These are phyloP conservation scores for Heliothis peltigera DNA, from an alignment of 2,888 invertebrate species.

Conservation along the genomic window DNA sequence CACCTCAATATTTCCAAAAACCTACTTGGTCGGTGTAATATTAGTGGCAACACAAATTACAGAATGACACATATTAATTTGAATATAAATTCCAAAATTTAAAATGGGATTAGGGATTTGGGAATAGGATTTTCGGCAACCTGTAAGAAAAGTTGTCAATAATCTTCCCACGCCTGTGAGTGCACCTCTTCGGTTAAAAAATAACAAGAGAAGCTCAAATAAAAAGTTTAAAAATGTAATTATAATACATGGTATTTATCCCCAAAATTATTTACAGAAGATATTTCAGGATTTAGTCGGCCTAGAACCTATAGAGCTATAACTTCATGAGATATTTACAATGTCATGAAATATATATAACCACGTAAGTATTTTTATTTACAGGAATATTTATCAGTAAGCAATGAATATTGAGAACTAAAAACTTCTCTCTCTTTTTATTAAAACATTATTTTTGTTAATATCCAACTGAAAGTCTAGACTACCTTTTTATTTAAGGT, in stretches of 20 bases:
- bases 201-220: constrained; percentile 69
- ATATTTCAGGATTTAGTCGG: constrained; percentile 4
- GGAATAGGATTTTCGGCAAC: constrained; percentile 76
- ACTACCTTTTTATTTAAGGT: too few species aligned
- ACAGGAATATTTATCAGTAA: background rate
- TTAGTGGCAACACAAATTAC: constrained; percentile 45
- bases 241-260: constrained; percentile 14
- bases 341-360: too few species aligned
- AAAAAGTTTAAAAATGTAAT: constrained; percentile 58
- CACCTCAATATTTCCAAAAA: too few species aligned
- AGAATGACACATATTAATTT: constrained; percentile 56
- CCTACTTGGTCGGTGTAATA: too few species aligned
- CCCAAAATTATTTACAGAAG: constrained; percentile 32
- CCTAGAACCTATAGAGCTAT: background rate
- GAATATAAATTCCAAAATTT: constrained; percentile 48
- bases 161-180: constrained; percentile 62
- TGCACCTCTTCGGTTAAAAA: constrained; percentile 54
- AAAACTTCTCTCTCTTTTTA: too few species aligned
- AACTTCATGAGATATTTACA: too few species aligned
- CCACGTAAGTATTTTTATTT: too few species aligned
- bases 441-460: too few species aligned
- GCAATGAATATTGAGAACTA: too few species aligned
- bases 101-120: constrained; percentile 51
- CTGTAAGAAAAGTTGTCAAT: constrained; percentile 78
- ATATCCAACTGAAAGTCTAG: too few species aligned